Conservation (phyloP, 2,888 invertebrate genomes). For the Acleris emargana region DNA sequence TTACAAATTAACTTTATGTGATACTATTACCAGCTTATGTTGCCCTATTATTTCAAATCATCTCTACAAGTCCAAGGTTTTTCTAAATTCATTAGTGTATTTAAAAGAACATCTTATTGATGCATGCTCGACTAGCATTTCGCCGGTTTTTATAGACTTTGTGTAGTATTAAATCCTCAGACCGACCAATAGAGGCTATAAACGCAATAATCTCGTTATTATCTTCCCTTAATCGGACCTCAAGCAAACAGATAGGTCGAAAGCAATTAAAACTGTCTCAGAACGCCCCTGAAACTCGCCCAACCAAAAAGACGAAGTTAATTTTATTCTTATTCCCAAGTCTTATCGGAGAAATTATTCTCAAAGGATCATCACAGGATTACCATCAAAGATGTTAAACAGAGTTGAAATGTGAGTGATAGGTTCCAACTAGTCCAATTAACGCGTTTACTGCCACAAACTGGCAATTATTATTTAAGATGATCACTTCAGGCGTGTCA, state of each 20-base stretch:
- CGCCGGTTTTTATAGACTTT: too few species aligned
- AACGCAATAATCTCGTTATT: conserved; percentile 2
- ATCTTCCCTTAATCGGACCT: conserved; percentile 38
- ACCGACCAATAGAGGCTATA: neutral
- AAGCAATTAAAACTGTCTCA: conserved; percentile 64
- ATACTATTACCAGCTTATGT: too few species aligned
- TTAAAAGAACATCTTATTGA: too few species aligned
- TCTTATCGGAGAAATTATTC: conserved; percentile 31
- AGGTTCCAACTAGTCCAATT: conserved; percentile 24
- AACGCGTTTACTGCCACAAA: neutral
- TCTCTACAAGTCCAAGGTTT: too few species aligned
- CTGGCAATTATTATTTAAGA: too few species aligned
- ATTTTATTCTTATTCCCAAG: conserved; percentile 38
- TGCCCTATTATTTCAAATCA: too few species aligned
- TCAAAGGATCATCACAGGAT: conserved; percentile 34
- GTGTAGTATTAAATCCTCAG: too few species aligned
- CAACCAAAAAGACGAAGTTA: conserved; percentile 35
- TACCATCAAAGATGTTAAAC: conserved; percentile 34
- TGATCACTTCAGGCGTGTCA: too few species aligned
- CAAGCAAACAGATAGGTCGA: conserved; percentile 53
- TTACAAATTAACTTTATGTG: too few species aligned
- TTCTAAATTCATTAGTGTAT: too few species aligned
- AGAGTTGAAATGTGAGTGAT: conserved; percentile 25
- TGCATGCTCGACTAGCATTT: too few species aligned
- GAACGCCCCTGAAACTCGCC: conserved; percentile 45